Evolutionary conservation across 1,140 invertebrate species (phyloP).

Genomic region (Trypoxylus dichotomus): DNA sequence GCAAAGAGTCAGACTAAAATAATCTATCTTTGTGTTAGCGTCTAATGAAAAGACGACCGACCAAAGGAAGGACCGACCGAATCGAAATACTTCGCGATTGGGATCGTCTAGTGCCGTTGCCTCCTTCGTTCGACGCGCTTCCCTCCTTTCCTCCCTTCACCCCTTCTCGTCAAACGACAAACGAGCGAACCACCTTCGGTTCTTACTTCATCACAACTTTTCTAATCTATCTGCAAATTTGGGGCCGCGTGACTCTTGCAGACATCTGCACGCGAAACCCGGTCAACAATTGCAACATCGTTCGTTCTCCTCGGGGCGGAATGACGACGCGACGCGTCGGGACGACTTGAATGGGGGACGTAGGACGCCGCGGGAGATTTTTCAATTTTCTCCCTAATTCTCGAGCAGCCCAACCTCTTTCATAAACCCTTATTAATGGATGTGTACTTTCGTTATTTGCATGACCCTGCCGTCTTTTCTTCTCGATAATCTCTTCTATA

Average conservation of each 20-base stretch:
- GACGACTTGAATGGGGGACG: neutral
- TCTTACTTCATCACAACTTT: slow-evolving; percentile 23
- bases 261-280: slow-evolving; percentile 22
- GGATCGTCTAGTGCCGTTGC: neutral
- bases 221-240: slow-evolving; percentile 24
- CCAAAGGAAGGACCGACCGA: neutral
- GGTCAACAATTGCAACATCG: slow-evolving; percentile 23
- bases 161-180: neutral
- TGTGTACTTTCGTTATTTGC: neutral
- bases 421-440: neutral
- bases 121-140: neutral
- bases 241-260: slow-evolving; percentile 4
- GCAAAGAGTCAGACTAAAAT: neutral
- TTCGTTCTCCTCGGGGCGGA: neutral
- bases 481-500: neutral
- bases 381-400: neutral
- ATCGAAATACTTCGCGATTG: neutral
- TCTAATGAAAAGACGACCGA: neutral
- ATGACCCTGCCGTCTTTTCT: neutral
- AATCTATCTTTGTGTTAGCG: neutral
- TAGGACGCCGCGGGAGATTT: neutral
- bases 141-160: neutral
- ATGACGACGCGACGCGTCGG: neutral
- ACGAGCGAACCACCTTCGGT: neutral
- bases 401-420: neutral